Evolutionary conservation across 1,140 invertebrate genomes (phyloP), one percentile per base, ranked within the genome.

Genomic region (Drosophila dunni): DNA sequence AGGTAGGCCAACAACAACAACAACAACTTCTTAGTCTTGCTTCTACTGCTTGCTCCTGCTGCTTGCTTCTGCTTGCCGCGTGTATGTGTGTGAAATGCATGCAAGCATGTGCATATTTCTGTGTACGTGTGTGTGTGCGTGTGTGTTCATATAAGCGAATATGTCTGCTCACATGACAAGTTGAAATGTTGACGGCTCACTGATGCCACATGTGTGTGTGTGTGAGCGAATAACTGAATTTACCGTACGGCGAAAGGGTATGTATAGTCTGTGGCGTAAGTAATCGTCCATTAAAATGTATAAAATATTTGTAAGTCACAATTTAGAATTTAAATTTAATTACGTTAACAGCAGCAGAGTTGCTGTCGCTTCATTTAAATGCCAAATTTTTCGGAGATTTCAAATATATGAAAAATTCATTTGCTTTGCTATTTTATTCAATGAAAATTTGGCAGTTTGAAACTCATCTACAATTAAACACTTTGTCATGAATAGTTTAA

Each of bases 141-240:
- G 45, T 38, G 36, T 38, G 57, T 36, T 17, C 61, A 56, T 64
- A 64, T 56, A 20, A 45, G 57, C 56, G 63, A 57, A 68, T 73
- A 60, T 80, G 69, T 54, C 72, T 68, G 76, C 77, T 83, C 66
- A 77, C 84, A 79, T 83, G 83, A 88, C 79, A 88, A 83, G 84
- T 88, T 89, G 83, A 88, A 89, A 88, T 89, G 83, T 83, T 89
- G 83, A 88, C 84, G 83, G 83, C 83, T 83, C 77, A 78, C 80
- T 83, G 83, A 88, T 80, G 83, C 65, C 70, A 24, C 45, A 13
- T 64, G 40, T 80, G 48, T 66, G 38, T 60, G 62, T 62, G 65
- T 61, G 45, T 63, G 29, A 51, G 70, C 62, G 79, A 60, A 73
- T 78, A 69, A 58, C 64, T 73, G 40, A 48, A 33, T 46, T 73